These are phyloP conservation scores for Theropithecus gelada DNA, from an alignment of 2,113 vertebrate genomes.

Conservation along the genomic window DNA sequence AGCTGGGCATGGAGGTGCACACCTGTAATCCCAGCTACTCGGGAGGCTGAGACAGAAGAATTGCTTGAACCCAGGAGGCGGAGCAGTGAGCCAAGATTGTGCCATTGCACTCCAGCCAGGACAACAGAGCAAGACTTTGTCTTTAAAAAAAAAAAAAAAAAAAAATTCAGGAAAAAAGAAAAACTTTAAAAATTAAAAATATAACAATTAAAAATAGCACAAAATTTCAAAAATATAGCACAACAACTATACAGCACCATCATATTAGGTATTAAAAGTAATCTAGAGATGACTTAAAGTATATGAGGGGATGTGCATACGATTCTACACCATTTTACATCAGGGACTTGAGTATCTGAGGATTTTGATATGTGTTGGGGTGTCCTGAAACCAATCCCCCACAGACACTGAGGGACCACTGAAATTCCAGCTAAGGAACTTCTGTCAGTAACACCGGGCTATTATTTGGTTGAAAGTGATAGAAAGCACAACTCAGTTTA, in stretches of 20 bases:
- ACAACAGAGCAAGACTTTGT: background rate
- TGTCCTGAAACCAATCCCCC: background rate
- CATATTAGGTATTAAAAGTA: background rate
- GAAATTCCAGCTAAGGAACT: background rate
- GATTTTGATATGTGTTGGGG: background rate
- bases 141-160: background rate
- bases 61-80: background rate
- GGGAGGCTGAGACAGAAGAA: background rate
- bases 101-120: background rate
- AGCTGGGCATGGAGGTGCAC: background rate
- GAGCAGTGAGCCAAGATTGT: background rate
- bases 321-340: background rate
- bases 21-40: background rate
- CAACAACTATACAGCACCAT: background rate
- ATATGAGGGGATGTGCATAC: background rate
- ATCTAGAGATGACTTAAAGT: background rate
- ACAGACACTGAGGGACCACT: background rate
- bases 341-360: background rate
- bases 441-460: background rate
- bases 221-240: background rate
- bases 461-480: background rate
- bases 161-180: background rate
- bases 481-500: background rate
- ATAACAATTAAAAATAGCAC: background rate
- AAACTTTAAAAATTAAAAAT: background rate